phyloP scores from a whole-genome alignment of 2,888 invertebrate genomes.

The Diarsia mendica region DNA sequence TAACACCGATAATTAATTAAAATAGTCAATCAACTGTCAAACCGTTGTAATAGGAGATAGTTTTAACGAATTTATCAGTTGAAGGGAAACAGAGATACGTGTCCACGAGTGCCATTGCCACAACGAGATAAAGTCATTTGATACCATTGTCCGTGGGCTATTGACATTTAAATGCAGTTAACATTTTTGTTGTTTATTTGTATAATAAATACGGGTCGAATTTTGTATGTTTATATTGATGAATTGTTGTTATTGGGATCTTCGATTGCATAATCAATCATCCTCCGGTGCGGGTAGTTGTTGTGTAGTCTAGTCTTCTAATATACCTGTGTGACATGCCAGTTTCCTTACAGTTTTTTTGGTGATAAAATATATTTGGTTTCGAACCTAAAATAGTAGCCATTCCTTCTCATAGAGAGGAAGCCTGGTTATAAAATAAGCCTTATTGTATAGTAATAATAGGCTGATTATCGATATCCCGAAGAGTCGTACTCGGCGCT shows the following conservation, averaged over 20 bases:
- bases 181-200: constrained; percentile 44
- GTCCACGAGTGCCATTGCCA: constrained; percentile 16
- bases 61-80: constrained; percentile 49
- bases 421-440: too few relatives aligned
- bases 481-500: too few relatives aligned
- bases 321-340: neutral
- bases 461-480: too few relatives aligned
- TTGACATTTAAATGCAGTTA: constrained; percentile 50
- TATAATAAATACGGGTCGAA: constrained; percentile 3
- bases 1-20: constrained; percentile 49
- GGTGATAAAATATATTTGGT: neutral
- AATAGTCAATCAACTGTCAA: constrained; percentile 56
- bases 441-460: too few relatives aligned
- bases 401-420: too few relatives aligned
- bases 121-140: constrained; percentile 62
- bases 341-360: neutral
- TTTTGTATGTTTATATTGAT: constrained; percentile 3
- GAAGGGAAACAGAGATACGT: constrained; percentile 34
- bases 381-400: neutral
- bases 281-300: neutral
- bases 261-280: neutral
- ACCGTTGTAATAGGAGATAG: constrained; percentile 37
- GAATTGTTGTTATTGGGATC: neutral
- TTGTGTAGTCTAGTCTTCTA: neutral
- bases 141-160: constrained; percentile 50